Evolutionary conservation across 2,113 vertebrate genomes (phyloP).

Genomic region (Monopterus albus): DNA sequence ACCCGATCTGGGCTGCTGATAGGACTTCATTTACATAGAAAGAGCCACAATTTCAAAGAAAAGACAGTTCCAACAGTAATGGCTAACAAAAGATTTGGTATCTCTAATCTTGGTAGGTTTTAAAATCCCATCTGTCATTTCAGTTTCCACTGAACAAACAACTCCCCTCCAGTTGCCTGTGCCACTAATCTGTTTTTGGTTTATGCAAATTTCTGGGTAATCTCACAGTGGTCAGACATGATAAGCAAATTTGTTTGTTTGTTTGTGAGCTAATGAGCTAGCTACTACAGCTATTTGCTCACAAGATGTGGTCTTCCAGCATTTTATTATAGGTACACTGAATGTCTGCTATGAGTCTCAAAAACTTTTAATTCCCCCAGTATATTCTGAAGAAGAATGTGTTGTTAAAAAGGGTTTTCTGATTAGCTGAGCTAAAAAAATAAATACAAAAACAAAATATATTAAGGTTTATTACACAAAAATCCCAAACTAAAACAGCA

Average conservation of each 20-base stretch:
- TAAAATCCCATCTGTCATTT: constrained; percentile 10
- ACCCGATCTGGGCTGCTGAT: not conserved
- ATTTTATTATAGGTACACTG: no score
- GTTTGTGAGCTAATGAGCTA: no score
- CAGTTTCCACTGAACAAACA: not conserved
- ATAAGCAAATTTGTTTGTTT: constrained; percentile 12
- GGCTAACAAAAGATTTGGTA: not conserved
- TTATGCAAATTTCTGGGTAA: constrained; percentile 3
- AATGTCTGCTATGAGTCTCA: no score
- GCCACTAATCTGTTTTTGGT: not conserved
- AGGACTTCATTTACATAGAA: constrained; percentile 14
- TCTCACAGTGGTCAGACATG: not conserved
- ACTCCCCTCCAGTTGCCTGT: not conserved
- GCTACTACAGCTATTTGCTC: not conserved
- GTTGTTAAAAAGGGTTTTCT: no score
- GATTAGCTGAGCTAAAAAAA: no score
- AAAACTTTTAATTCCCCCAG: no score
- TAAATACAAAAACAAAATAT: no score
- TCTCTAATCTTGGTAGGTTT: not conserved
- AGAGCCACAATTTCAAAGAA: not conserved
- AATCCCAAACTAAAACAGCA: no score
- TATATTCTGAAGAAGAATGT: no score
- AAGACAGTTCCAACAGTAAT: not conserved
- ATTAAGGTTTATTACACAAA: no score
- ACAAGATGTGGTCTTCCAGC: not conserved